Percentiles rank a stretch among this genome's conserved stretches.
Conservation (phyloP, 2,888 invertebrate species). For the Mantis religiosa region DNA sequence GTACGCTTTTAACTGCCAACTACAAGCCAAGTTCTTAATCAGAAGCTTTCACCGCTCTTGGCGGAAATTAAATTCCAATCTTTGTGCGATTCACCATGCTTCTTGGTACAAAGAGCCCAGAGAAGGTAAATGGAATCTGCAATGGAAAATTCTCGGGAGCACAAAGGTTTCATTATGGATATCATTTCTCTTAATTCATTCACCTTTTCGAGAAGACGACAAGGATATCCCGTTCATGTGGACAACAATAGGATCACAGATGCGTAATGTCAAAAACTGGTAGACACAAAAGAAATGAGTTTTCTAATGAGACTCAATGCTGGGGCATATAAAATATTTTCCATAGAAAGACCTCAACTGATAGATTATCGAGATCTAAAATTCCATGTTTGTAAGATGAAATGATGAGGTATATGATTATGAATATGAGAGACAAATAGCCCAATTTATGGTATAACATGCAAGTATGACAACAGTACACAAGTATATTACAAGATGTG, state of each 20-base stretch:
- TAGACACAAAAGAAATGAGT: not conserved
- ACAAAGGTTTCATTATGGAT: not conserved
- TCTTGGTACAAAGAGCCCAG: not conserved
- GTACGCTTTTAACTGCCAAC: not conserved
- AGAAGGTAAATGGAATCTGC: not conserved
- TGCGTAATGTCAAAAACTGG: not conserved
- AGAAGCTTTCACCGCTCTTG: not conserved
- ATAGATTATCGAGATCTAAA: too few relatives aligned
- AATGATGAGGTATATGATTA: too few relatives aligned
- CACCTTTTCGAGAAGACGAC: not conserved
- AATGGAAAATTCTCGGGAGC: not conserved
- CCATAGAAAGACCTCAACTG: too few relatives aligned
- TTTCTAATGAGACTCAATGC: too few relatives aligned
- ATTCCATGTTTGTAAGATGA: too few relatives aligned
- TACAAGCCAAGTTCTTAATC: not conserved
- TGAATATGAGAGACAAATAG: too few relatives aligned
- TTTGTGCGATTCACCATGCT: not conserved
- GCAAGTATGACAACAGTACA: too few relatives aligned
- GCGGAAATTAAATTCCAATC: not conserved
- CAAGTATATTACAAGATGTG: too few relatives aligned
- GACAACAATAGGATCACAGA: not conserved
- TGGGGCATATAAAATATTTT: too few relatives aligned
- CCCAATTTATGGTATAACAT: too few relatives aligned
- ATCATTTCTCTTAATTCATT: not conserved
- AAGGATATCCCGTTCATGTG: not conserved